Percentiles rank a stretch among this genome's conserved stretches.
Conservation (phyloP, 2,888 invertebrate genomes). For the Clusia tigrina region DNA sequence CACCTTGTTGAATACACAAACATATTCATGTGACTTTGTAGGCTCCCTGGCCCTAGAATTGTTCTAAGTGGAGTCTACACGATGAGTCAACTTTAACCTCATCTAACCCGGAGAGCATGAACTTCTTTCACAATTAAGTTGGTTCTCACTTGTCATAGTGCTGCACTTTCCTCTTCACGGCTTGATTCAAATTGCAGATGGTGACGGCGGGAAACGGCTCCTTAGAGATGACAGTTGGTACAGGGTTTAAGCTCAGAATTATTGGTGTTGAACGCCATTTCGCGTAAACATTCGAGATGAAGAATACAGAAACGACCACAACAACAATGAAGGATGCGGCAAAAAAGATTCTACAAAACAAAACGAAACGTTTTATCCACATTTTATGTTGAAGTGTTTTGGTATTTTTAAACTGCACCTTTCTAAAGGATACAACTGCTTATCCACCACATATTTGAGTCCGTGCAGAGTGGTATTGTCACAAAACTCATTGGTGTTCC, state of each 20-base stretch:
- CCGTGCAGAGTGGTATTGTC: conserved; percentile 77
- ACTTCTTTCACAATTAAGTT: too few relatives aligned
- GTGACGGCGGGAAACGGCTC: conserved; percentile 86
- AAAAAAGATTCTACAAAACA: conserved; percentile 71
- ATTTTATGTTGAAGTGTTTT: not conserved
- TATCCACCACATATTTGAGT: conserved; percentile 77
- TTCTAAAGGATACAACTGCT: conserved; percentile 72
- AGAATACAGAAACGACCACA: conserved; percentile 72
- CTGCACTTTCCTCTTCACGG: conserved; percentile 66
- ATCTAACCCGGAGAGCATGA: too few relatives aligned
- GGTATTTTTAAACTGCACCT: too few relatives aligned
- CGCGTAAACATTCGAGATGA: conserved; percentile 75
- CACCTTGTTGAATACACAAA: too few relatives aligned
- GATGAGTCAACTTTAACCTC: too few relatives aligned
- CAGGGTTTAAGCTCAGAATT: conserved; percentile 79
- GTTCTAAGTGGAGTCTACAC: too few relatives aligned
- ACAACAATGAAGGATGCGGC: conserved; percentile 73
- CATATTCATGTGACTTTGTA: too few relatives aligned
- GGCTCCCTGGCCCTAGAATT: too few relatives aligned
- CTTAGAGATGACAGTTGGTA: conserved; percentile 71
- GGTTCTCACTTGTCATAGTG: not conserved
- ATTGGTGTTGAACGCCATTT: conserved; percentile 80
- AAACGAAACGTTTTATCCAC: not conserved
- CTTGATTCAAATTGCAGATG: conserved; percentile 85
- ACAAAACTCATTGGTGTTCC: conserved; percentile 58